phyloP scores from a whole-genome alignment of 2,113 vertebrate species.

The Pygoscelis adeliae region DNA sequence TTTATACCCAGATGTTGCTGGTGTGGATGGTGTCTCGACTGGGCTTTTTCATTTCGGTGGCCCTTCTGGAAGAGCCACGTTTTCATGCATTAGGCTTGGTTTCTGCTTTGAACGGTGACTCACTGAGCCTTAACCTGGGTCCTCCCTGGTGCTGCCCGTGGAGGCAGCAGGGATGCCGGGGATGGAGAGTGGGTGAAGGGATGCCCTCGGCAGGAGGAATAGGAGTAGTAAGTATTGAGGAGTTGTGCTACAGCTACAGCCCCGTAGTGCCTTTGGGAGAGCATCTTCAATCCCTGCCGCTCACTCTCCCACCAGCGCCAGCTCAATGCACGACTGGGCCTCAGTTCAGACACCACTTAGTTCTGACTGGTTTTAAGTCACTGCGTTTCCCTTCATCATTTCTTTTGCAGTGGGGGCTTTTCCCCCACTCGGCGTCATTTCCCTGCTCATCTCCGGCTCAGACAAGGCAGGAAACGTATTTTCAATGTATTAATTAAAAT shows the following conservation, averaged over 20 bases:
- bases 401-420: conserved; percentile 19
- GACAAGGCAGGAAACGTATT: conserved; percentile 59
- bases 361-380: background rate
- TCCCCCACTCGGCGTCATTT: background rate
- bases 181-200: no score
- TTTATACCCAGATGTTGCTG: background rate
- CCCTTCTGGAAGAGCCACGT: background rate
- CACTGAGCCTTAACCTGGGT: background rate
- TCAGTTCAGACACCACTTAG: background rate
- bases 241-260: background rate
- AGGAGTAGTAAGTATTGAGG: background rate
- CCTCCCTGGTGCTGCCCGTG: background rate
- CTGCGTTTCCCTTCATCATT: background rate
- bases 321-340: background rate
- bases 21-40: background rate
- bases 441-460: conserved; percentile 33
- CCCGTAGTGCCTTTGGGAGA: rapidly evolving
- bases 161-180: background rate
- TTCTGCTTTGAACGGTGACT: background rate
- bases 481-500: conserved; percentile 71
- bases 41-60: background rate
- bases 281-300: background rate
- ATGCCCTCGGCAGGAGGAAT: background rate
- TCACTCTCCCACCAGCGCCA: background rate
- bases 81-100: background rate